Evolutionary conservation across 2,797 vertebrate species (phyloP), one percentile per base, ranked within the genome.

Genomic region (Gorsachius magnificus): DNA sequence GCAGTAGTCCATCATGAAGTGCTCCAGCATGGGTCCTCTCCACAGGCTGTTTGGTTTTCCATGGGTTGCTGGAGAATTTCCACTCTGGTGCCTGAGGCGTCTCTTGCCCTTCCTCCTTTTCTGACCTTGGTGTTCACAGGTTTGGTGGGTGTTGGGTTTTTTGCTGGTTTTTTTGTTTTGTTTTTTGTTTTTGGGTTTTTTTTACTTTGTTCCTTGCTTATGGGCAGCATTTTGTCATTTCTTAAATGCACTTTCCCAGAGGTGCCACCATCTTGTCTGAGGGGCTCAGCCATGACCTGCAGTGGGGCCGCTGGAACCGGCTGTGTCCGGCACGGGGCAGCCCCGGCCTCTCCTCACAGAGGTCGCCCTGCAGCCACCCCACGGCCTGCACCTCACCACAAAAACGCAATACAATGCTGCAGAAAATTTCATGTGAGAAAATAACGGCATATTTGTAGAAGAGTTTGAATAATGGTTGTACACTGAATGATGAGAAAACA

Each of bases 361-460:
- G 36, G 3, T 19, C 0, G 6, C 17, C 51, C 43, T 26, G 35
- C 8, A 61, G 41, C 41, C 31, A 5, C 29, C 50, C 22, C 1
- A 0, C 24, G 24, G 69, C 20, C 36, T 25, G 25, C 12, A 48
- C 33, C 28, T 78, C 1, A 0, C 25, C 16, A 8, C 0, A 1
- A 36, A 81, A 87, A 46, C 11, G 21, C 51, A 36, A 3, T 38
- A 15, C 31, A 78, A 19, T 11, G 4, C n/a, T 31, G 16, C 63
- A 69, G 58, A 83, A 87, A 79, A 48, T 35, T 8, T 74, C 1
- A 8, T 7, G 2, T 31, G 54, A 50, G 35, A 36, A 68, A 35
- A 28, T 15, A 33, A 50, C 1, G 3, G 8, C 18, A 1, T 61
- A 3, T 84, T 41, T 71, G 16, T 51, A 68, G 48, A 24, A 63